Conservation (phyloP, 1,140 invertebrate species). For the Oryzaephilus surinamensis region DNA sequence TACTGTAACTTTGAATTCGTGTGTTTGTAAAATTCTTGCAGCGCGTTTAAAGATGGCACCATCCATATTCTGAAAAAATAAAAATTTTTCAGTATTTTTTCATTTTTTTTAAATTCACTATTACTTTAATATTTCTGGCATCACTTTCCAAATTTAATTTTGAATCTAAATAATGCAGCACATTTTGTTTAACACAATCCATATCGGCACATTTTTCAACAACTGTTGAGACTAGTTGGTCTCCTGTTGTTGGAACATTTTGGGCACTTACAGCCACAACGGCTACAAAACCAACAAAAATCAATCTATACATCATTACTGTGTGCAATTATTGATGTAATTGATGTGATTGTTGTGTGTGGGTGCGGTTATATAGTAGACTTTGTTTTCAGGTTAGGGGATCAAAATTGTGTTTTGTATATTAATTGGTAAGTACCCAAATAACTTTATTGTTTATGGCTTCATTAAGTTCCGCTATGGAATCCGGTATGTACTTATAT, state of each 20-base stretch:
- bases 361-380: conserved; percentile 37
- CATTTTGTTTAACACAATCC: conserved; percentile 60
- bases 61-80: conserved; percentile 49
- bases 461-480: conserved; percentile 19
- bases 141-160: conserved; percentile 53
- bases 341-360: conserved; percentile 7
- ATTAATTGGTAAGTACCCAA: conserved; percentile 19
- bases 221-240: conserved; percentile 58
- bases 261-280: conserved; percentile 40
- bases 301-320: conserved; percentile 29
- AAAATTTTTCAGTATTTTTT: background rate
- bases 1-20: conserved; percentile 57
- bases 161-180: conserved; percentile 59
- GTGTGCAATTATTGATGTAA: background rate
- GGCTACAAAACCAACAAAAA: conserved; percentile 35
- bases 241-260: conserved; percentile 47
- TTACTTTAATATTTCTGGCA: conserved; percentile 34
- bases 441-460: conserved; percentile 14
- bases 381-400: conserved; percentile 23
- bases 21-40: conserved; percentile 54
- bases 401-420: conserved; percentile 26
- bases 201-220: conserved; percentile 59
- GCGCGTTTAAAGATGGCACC: conserved; percentile 61
- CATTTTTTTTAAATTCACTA: conserved; percentile 1
- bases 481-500: too few species aligned